A percentile compares a stretch with the other conserved stretches of the same genome.
These are phyloP conservation scores for Chrysotoxum bicinctum DNA, from an alignment of 2,888 invertebrate species.

Conservation along the genomic window DNA sequence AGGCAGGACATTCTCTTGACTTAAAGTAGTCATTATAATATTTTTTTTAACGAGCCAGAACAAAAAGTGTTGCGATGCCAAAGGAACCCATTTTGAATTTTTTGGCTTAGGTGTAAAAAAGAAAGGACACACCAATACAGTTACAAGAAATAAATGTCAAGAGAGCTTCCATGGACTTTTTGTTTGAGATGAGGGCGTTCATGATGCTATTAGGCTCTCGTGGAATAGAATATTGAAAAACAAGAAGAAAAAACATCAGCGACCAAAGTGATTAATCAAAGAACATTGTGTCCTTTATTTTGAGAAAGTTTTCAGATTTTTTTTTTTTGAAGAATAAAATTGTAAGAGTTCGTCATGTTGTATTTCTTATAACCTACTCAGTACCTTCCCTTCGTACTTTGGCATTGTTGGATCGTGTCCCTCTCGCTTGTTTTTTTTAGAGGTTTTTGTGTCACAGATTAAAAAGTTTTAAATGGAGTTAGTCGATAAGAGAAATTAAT, in stretches of 20 bases:
- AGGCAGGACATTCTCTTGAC: slow-evolving; percentile 47
- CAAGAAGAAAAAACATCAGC: slow-evolving; percentile 57
- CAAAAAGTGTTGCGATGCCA: slow-evolving; percentile 68
- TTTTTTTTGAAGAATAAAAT: slow-evolving; percentile 22
- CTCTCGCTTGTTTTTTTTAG: slow-evolving; percentile 29
- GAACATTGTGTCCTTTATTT: slow-evolving; percentile 71
- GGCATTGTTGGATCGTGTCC: slow-evolving; percentile 35
- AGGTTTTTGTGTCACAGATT: slow-evolving; percentile 70
- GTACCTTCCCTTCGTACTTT: background rate
- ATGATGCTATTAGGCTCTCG: slow-evolving; percentile 50
- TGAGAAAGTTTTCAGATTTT: slow-evolving; percentile 42
- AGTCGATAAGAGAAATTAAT: slow-evolving; percentile 72
- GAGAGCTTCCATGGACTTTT: slow-evolving; percentile 16
- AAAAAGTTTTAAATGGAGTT: slow-evolving; percentile 73
- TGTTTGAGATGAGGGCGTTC: slow-evolving; percentile 43
- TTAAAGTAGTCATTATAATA: slow-evolving; percentile 56
- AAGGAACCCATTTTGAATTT: slow-evolving; percentile 68
- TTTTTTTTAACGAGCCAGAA: slow-evolving; percentile 44
- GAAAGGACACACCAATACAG: slow-evolving; percentile 38
- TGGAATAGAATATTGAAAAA: slow-evolving; percentile 64
- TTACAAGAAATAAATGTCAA: slow-evolving; percentile 46
- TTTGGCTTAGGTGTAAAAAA: slow-evolving; percentile 48
- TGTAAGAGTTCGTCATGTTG: slow-evolving; percentile 59
- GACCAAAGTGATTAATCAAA: slow-evolving; percentile 72
- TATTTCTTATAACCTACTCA: slow-evolving; percentile 46